Percentiles rank a stretch among this genome's conserved stretches.
phyloP scores from a whole-genome alignment of 2,797 vertebrate species.

The Urophycis tenuis region DNA sequence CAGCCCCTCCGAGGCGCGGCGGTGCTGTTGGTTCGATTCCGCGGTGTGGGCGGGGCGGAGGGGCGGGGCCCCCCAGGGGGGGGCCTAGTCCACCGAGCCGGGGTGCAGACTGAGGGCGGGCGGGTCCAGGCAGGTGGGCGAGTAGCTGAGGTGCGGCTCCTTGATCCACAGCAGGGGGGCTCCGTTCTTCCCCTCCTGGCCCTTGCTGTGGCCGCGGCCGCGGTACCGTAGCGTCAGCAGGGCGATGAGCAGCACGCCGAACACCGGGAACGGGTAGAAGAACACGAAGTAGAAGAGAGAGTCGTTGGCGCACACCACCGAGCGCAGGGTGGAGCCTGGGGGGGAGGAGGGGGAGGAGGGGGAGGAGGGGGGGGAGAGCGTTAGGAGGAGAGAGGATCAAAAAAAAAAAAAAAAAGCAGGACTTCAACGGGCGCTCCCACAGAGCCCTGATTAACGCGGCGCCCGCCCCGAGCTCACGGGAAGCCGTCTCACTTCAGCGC shows the following conservation, averaged over 20 bases:
- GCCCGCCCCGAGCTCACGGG: neutral
- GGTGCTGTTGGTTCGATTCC: neutral
- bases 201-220: slow-evolving; percentile 86
- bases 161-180: slow-evolving; percentile 97
- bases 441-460: neutral
- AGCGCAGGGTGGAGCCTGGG: slow-evolving; percentile 84
- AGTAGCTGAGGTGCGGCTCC: slow-evolving; percentile 97
- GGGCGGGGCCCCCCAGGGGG: neutral
- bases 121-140: slow-evolving; percentile 96
- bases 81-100: slow-evolving; percentile 87
- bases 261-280: slow-evolving; percentile 98
- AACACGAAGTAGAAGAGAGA: slow-evolving; percentile 98
- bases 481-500: neutral
- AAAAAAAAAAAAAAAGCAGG: too few relatives aligned
- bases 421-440: neutral
- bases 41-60: slow-evolving; percentile 13
- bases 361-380: neutral
- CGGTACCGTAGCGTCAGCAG: slow-evolving; percentile 91
- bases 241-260: slow-evolving; percentile 91
- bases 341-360: slow-evolving; percentile 9
- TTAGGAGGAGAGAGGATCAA: too few relatives aligned
- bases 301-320: slow-evolving; percentile 89
- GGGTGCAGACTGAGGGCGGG: slow-evolving; percentile 96
- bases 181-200: slow-evolving; percentile 93
- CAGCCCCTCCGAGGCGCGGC: slow-evolving; percentile 47